Base-by-base conservation (phyloP, 2,888 invertebrate genomes). In the Drosophila merina region DNA sequence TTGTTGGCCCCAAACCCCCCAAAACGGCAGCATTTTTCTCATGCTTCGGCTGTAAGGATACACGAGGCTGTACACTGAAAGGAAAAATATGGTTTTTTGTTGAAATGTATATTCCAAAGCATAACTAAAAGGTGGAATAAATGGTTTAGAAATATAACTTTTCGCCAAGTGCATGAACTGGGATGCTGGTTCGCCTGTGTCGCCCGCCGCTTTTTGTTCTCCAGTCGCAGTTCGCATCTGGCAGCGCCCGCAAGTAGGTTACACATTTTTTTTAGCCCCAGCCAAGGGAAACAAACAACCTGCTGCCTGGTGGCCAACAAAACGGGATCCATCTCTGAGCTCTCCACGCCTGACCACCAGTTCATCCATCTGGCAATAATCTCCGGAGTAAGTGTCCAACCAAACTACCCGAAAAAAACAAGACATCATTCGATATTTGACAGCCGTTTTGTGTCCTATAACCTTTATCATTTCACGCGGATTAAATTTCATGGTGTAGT, bases 181-280 rank as follows among this genome's bases (percentile, higher is more conserved):
- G 72, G 83, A 86, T 74, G 86, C 76, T 82, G 79, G 42, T 51
- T 67, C 50, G 63, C 51, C 69, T 55, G 44, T 57, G 66, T 26
- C 20, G 54, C 12, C 31, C 20, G 54, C 12, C 31, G 47, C 47
- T 25, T 50, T 50, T 52, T 63, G 67, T 30, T 30, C 56, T 57
- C 63, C 52, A 59, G 40, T 69, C 71, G 57, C 84, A 86, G 80
- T 82, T 83, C 68, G 66, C 78, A 75, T 80, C 73, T 72, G 47
- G 60, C 74, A 80, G 86, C 81, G 86, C 76, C 78, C 72, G 74
- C 81, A 86, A 86, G 86, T 86, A 83, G 84, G 86, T 83, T 86
- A 82, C 76, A 83, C 54, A 82, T 79, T 82, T 82, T 84, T 79
- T 76, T 20, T 20, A 2, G 20, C 33, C 44, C 58, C 56, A 57